phyloP scores from a whole-genome alignment of 1,140 invertebrate species.

The Zaprionus ornatus region DNA sequence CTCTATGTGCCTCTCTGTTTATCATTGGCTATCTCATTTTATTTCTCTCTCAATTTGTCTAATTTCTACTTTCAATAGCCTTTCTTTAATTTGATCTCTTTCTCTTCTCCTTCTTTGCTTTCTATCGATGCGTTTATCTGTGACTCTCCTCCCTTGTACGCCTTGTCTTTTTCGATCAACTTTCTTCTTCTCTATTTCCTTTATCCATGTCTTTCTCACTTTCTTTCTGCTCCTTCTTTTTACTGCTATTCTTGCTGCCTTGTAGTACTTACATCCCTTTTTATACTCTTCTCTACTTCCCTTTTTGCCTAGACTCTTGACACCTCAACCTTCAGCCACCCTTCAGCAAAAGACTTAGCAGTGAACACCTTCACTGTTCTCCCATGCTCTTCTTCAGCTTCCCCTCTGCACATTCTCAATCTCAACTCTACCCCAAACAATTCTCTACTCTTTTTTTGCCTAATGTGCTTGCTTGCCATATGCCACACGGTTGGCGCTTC shows the following conservation, averaged over 20 bases:
- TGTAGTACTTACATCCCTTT: not conserved
- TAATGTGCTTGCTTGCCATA: slow-evolving; percentile 59
- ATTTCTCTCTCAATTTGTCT: no score
- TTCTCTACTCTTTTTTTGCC: slow-evolving; percentile 27
- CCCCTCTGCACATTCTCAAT: slow-evolving; percentile 4
- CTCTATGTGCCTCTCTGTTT: no score
- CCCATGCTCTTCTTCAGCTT: not conserved
- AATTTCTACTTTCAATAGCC: no score
- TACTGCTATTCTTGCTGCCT: not conserved
- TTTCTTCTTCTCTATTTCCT: not conserved
- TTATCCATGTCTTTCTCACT: not conserved
- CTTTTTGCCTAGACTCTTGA: slow-evolving; percentile 15
- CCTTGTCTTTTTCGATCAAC: not conserved
- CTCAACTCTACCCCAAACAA: slow-evolving; percentile 12
- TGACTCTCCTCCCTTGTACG: not conserved
- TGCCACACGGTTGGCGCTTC: slow-evolving; percentile 63
- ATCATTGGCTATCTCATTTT: no score
- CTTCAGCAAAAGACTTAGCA: slow-evolving; percentile 41
- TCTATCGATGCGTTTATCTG: not conserved
- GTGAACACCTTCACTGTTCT: slow-evolving; percentile 27
- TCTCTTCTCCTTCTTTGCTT: not conserved
- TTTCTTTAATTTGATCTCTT: not conserved
- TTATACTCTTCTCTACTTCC: not conserved
- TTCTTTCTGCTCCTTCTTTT: not conserved
- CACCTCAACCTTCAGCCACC: slow-evolving; percentile 39